Evolutionary conservation across 2,888 invertebrate genomes (phyloP), one percentile per base, ranked within the genome.

Genomic region (Pollenia angustigena): DNA sequence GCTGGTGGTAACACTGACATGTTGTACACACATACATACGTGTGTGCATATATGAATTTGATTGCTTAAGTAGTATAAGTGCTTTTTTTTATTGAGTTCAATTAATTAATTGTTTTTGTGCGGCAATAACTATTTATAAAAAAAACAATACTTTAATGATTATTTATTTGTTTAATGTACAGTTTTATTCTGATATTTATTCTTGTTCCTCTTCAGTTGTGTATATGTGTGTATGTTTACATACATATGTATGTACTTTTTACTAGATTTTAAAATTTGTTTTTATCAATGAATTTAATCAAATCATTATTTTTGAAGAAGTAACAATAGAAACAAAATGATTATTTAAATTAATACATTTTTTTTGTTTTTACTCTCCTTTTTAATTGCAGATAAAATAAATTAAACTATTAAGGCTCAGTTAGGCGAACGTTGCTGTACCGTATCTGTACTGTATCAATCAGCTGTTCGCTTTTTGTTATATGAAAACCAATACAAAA

Each of bases 21-120:
- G n/a, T n/a, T 2, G 2, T n/a, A 1, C 6, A 8, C 10, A 4
- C 6, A 64, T 64, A 46, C 12, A 16, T 12, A 8, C 18, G 62
- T 11, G 40, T 18, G 42, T 11, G 18, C 44, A 12, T 69, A 18
- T 50, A 23, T 69, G 56, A 44, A 32, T 80, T 56, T 71, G 79
- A 81, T 82, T 68, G 68, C 60, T 82, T 80, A 80, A 71, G 71
- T 62, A 44, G 68, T 75, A 74, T 50, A 75, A 54, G 18, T 81
- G 72, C 46, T 23, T 60, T 50, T 81, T 83, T 84, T 84, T 72
- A 87, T 87, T 87, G 78, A 81, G 81, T 78, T 84, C 84, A 87
- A 87, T 87, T 87, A 87, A 83, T 86, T 83, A 86, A 87, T 81
- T 87, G 83, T 50, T 87, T 84, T 81, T 81, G 71, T 84, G 84